phyloP scores from a whole-genome alignment of 2,113 vertebrate genomes.

The Plectropomus leopardus region DNA sequence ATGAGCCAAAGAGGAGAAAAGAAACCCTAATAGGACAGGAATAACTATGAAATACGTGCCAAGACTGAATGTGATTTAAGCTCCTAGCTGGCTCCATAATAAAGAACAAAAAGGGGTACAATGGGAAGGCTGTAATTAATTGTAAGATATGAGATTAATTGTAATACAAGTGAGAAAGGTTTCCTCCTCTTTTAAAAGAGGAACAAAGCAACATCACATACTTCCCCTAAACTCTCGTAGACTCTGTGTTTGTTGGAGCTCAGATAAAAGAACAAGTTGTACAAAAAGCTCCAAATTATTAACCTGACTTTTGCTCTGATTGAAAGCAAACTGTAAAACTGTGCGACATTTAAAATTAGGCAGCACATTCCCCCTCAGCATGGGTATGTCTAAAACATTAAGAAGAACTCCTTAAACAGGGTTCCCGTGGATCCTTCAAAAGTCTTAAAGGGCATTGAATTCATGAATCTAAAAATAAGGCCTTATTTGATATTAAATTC shows the following conservation, averaged over 20 bases:
- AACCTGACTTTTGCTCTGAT: neutral
- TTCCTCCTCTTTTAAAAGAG: constrained; percentile 37
- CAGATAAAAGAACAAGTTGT: constrained; percentile 22
- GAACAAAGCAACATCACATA: constrained; percentile 18
- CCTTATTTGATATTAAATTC: too few relatives aligned
- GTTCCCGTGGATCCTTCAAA: too few relatives aligned
- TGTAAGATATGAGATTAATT: constrained; percentile 8
- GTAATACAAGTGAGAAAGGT: neutral
- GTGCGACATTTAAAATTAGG: neutral
- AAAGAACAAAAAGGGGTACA: constrained; percentile 16
- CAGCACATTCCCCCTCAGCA: neutral
- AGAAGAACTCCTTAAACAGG: too few relatives aligned
- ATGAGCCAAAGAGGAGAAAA: constrained; percentile 45
- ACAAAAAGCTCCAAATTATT: neutral
- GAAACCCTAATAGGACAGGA: constrained; percentile 49
- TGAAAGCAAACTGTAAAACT: neutral
- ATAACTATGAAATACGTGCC: constrained; percentile 23
- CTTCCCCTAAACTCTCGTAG: constrained; percentile 24
- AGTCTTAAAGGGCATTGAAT: too few relatives aligned
- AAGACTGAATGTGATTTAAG: constrained; percentile 31
- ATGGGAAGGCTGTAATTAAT: constrained; percentile 24
- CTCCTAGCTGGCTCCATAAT: neutral
- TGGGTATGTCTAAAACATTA: neutral
- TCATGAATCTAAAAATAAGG: too few relatives aligned
- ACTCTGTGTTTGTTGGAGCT: neutral